A percentile compares a stretch with the other conserved stretches of the same genome.
Conservation (phyloP, 1,140 invertebrate genomes). For the Papilio dardanus region DNA sequence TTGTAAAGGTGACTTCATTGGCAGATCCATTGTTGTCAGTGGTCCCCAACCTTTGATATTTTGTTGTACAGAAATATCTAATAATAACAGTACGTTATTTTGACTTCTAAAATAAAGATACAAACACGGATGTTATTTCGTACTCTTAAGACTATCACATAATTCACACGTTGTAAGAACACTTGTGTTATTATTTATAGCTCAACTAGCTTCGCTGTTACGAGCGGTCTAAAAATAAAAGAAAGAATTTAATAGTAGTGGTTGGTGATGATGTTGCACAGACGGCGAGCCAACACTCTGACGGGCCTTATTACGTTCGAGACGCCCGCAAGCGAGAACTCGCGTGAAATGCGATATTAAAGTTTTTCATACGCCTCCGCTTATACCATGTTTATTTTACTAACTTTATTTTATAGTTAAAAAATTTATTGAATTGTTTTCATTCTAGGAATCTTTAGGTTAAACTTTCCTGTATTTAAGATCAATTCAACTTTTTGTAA, state of each 20-base stretch:
- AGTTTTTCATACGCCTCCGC: conserved; percentile 27
- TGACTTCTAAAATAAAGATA: not conserved
- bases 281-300: conserved; percentile 32
- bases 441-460: not conserved
- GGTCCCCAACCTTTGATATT: no score
- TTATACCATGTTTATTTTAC: not conserved
- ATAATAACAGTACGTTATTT: not conserved
- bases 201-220: conserved; percentile 23
- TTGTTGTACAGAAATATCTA: not conserved
- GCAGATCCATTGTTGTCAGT: no score
- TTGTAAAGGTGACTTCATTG: not conserved
- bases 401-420: not conserved
- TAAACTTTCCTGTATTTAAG: not conserved
- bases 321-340: conserved; percentile 1
- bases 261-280: conserved; percentile 34
- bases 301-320: conserved; percentile 34
- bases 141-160: conserved; percentile 22
- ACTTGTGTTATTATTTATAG: conserved; percentile 38
- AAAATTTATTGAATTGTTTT: not conserved
- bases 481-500: not conserved
- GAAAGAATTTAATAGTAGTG: conserved; percentile 37
- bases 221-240: conserved; percentile 29
- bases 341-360: conserved; percentile 35
- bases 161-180: conserved; percentile 12
- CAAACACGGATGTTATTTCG: conserved; percentile 7